Percentiles rank a stretch among this genome's conserved stretches.
Conservation (phyloP, 37 sponge, comb jelly and placozoan species). For the Bolinopsis microptera region DNA sequence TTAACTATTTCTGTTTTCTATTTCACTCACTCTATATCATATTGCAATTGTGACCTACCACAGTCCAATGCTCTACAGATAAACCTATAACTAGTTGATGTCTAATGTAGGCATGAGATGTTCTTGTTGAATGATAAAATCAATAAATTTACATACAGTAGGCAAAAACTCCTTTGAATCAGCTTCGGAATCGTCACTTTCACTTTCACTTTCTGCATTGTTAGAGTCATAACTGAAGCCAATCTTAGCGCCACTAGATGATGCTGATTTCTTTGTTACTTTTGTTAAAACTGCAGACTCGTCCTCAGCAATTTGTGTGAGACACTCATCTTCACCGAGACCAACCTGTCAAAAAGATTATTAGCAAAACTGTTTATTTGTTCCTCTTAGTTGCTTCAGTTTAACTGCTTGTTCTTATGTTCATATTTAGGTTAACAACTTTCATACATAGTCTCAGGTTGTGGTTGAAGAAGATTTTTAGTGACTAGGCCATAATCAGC, state of each 20-base stretch:
- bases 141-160: slow-evolving; percentile 33
- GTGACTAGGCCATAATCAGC: too few species aligned
- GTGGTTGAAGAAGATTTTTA: too few species aligned
- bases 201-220: slow-evolving; percentile 6
- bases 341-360: background rate
- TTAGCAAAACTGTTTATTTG: too few species aligned
- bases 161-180: background rate
- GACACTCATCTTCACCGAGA: slow-evolving; percentile 59
- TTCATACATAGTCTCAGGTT: too few species aligned
- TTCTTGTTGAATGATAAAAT: background rate
- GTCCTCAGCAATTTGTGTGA: slow-evolving; percentile 40
- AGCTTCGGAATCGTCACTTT: background rate
- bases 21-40: too few species aligned
- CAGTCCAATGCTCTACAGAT: background rate
- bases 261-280: background rate
- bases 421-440: too few species aligned
- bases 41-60: background rate
- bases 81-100: background rate
- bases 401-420: too few species aligned
- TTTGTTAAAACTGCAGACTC: background rate
- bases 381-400: too few species aligned
- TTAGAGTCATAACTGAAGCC: slow-evolving; percentile 38
- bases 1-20: too few species aligned
- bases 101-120: background rate
- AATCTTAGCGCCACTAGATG: slow-evolving; percentile 23